Conservation (phyloP, 2,888 invertebrate species). For the Chrysina gloriosa region DNA sequence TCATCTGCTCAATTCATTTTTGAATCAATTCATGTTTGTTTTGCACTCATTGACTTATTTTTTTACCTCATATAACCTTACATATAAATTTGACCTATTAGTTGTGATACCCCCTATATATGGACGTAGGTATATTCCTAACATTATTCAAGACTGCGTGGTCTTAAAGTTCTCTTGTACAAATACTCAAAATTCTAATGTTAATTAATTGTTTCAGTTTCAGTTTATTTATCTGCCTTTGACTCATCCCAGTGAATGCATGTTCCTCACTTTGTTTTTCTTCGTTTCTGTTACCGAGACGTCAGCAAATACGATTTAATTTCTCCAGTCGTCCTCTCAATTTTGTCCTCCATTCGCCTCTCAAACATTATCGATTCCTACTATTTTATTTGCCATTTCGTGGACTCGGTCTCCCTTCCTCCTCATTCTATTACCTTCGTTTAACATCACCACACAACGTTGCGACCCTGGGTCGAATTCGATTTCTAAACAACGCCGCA, state of each 20-base stretch:
- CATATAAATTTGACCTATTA: no score
- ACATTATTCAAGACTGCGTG: no score
- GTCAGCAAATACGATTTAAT: constrained; percentile 24
- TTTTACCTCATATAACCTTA: no score
- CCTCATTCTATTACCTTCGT: constrained; percentile 32
- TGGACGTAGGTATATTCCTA: no score
- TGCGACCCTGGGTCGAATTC: constrained; percentile 16
- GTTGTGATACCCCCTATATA: no score
- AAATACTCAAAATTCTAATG: no score
- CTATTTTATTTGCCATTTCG: constrained; percentile 30
- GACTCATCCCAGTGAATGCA: background rate
- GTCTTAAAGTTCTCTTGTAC: no score
- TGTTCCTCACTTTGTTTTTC: background rate
- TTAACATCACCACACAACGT: constrained; percentile 27
- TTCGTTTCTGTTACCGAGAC: constrained; percentile 2
- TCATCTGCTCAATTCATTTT: no score
- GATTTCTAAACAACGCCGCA: constrained; percentile 5
- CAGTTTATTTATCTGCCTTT: no score
- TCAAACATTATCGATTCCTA: constrained; percentile 38
- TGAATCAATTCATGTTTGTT: no score
- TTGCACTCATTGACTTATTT: no score
- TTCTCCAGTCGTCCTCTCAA: constrained; percentile 23
- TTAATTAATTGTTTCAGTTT: no score
- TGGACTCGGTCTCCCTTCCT: constrained; percentile 23
- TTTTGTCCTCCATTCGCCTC: constrained; percentile 13